Percentiles rank a stretch among this genome's conserved stretches.
Evolutionary conservation across 2,797 vertebrate species (phyloP).

Genomic region (Linurgus olivaceus): DNA sequence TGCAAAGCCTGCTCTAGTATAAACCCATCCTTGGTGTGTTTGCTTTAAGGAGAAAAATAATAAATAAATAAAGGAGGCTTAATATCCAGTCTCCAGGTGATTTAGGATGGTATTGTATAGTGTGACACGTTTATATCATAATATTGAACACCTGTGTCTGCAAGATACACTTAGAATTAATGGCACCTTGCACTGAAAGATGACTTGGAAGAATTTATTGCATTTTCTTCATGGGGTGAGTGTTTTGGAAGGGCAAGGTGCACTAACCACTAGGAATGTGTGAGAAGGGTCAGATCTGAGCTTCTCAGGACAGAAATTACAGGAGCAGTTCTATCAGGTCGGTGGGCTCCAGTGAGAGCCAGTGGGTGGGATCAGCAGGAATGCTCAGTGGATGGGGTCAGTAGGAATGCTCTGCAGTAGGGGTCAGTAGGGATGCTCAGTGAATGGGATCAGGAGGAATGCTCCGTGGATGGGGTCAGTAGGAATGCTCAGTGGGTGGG

Average conservation of each 20-base stretch:
- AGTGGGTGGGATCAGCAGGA: fast-evolving
- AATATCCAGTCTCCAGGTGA: background rate
- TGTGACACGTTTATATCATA: background rate
- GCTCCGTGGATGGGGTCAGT: no score
- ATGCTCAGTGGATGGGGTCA: background rate
- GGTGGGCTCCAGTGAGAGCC: background rate
- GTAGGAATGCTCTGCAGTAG: no score
- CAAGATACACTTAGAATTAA: background rate
- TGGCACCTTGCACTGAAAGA: background rate
- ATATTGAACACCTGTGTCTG: background rate
- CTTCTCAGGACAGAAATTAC: background rate
- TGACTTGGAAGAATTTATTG: background rate
- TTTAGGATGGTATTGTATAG: background rate
- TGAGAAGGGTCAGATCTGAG: background rate
- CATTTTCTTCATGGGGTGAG: background rate
- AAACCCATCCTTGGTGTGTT: background rate
- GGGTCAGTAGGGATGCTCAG: no score
- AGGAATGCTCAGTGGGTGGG: no score
- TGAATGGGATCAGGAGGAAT: no score
- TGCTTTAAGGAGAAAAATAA: background rate
- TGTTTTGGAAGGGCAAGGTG: background rate
- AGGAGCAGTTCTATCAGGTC: background rate
- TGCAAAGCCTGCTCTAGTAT: background rate
- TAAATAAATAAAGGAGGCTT: background rate
- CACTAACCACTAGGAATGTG: background rate